phyloP scores from a whole-genome alignment of 1,140 invertebrate genomes.

The Aphelinus certus region DNA sequence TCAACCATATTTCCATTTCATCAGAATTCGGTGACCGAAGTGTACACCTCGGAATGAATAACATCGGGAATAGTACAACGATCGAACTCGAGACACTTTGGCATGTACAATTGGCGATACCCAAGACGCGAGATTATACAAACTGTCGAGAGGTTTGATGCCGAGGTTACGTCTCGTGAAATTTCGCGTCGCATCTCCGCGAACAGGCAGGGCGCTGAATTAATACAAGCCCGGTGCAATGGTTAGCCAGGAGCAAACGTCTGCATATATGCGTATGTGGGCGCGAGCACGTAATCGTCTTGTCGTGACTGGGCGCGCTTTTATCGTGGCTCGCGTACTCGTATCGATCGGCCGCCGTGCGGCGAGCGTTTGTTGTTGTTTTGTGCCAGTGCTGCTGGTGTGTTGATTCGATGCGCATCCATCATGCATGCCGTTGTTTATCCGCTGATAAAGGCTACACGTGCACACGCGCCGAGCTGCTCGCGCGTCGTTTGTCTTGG shows the following conservation, averaged over 20 bases:
- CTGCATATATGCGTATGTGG: background rate
- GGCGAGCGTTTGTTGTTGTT: background rate
- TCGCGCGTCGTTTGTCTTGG: background rate
- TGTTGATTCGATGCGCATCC: background rate
- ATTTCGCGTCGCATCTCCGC: too few species aligned
- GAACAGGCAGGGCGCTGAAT: too few species aligned
- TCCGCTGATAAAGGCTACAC: background rate
- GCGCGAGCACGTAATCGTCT: constrained; percentile 25
- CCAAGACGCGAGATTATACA: too few species aligned
- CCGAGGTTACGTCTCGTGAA: too few species aligned
- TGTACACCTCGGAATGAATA: too few species aligned
- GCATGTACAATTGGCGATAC: too few species aligned
- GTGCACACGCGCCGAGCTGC: background rate
- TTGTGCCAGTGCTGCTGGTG: background rate
- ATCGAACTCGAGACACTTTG: too few species aligned
- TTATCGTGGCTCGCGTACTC: background rate
- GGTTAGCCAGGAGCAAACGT: constrained; percentile 7
- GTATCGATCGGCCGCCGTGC: background rate
- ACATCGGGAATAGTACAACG: too few species aligned
- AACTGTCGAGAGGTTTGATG: too few species aligned
- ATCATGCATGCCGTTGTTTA: constrained; percentile 2
- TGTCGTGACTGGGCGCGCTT: constrained; percentile 7
- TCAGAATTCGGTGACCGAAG: too few species aligned
- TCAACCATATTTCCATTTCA: too few species aligned
- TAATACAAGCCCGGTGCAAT: background rate